Evolutionary conservation across 2,113 vertebrate genomes (phyloP).

Genomic region (Pseudorhombus dupliciocellatus): DNA sequence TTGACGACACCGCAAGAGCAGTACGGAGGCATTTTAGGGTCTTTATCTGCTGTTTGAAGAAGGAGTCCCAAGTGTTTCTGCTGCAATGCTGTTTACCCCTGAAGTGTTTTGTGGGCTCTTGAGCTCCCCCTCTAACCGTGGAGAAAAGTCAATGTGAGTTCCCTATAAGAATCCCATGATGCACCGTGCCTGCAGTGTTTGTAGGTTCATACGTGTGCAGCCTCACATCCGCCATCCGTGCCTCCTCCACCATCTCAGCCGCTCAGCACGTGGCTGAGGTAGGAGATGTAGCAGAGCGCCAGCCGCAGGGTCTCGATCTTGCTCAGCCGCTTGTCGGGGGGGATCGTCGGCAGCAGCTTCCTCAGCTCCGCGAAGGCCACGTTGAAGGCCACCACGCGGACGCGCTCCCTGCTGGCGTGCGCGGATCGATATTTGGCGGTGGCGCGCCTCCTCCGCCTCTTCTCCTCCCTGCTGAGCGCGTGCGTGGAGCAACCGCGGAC

Average conservation of each 20-base stretch:
- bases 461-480: conserved; percentile 86
- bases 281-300: conserved; percentile 86
- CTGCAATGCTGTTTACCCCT: too few species aligned
- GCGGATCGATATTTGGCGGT: conserved; percentile 76
- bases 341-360: conserved; percentile 82
- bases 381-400: conserved; percentile 84
- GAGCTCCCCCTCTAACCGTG: too few species aligned
- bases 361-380: conserved; percentile 83
- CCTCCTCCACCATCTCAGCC: conserved; percentile 55
- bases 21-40: too few species aligned
- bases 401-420: conserved; percentile 76
- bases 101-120: background rate
- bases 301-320: conserved; percentile 86
- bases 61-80: too few species aligned
- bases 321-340: conserved; percentile 84
- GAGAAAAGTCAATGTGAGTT: background rate
- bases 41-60: too few species aligned
- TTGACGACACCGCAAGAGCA: too few species aligned
- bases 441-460: conserved; percentile 80
- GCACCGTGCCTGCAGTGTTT: background rate
- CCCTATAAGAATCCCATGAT: background rate
- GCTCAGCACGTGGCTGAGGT: conserved; percentile 85
- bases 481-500: conserved; percentile 71
- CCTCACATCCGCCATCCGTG: background rate
- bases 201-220: background rate